Evolutionary conservation across 1,140 invertebrate species (phyloP).

Genomic region (Rhagoletis zephyria): DNA sequence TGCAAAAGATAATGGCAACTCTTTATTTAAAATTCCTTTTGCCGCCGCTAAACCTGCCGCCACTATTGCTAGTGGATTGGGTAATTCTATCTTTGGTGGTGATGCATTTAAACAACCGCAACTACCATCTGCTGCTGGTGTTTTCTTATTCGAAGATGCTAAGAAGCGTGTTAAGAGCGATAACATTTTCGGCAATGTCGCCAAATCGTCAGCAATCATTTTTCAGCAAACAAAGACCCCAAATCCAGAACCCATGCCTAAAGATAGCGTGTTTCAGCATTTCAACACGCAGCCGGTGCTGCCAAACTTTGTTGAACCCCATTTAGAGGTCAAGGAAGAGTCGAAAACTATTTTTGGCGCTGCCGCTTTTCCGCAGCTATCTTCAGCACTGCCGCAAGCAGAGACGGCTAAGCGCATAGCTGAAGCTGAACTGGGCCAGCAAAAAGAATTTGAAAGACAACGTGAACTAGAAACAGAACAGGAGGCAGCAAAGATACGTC

Average conservation of each 20-base stretch:
- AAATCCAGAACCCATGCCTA: not conserved
- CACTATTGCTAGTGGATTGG: not conserved
- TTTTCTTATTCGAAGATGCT: slow-evolving; percentile 8
- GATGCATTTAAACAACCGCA: not conserved
- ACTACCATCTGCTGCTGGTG: not conserved
- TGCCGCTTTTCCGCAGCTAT: not conserved
- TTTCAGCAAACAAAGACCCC: slow-evolving; percentile 23
- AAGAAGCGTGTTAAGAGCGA: not conserved
- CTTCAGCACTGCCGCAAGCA: not conserved
- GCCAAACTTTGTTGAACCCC: not conserved
- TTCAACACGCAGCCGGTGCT: slow-evolving; percentile 42
- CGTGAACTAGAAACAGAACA: not conserved
- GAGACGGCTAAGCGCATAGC: not conserved
- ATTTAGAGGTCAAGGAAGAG: not conserved
- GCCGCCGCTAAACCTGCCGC: not conserved
- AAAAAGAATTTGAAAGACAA: slow-evolving; percentile 47
- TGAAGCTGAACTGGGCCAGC: slow-evolving; percentile 19
- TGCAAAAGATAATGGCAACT: not conserved
- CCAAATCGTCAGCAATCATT: slow-evolving; percentile 40
- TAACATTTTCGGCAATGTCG: slow-evolving; percentile 53
- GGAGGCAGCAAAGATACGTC: slow-evolving; percentile 2
- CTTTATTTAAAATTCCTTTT: slow-evolving; percentile 5
- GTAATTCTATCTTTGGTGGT: slow-evolving; percentile 30
- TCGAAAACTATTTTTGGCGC: not conserved
- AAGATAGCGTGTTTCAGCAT: slow-evolving; percentile 55